phyloP scores from a whole-genome alignment of 2,797 vertebrate species.

The Pyrrhura leucotis region DNA sequence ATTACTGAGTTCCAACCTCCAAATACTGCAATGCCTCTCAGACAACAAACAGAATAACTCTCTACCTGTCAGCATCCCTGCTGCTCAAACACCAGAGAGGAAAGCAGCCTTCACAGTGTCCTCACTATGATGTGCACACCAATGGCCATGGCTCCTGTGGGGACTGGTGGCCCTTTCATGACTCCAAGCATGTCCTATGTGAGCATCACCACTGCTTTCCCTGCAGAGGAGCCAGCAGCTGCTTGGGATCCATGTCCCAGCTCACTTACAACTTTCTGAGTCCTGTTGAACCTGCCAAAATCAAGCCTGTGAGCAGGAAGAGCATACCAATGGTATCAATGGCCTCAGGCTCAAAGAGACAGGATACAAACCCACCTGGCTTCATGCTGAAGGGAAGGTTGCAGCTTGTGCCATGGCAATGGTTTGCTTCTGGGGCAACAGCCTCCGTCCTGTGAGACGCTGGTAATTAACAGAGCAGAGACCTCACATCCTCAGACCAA shows the following conservation, averaged over 20 bases:
- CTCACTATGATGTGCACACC: background rate
- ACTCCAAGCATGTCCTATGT: background rate
- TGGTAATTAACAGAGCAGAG: background rate
- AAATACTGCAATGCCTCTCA: background rate
- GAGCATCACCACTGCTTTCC: too few species aligned
- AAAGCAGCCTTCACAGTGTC: background rate
- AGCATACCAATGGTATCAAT: background rate
- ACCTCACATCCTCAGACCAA: background rate
- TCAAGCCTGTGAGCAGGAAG: background rate
- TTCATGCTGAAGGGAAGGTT: accelerated
- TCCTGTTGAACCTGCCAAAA: accelerated
- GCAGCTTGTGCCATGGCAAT: accelerated
- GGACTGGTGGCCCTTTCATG: background rate
- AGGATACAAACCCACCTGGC: accelerated
- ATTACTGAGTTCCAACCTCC: background rate
- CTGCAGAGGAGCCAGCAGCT: too few species aligned
- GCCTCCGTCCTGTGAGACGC: background rate
- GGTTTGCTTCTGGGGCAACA: accelerated
- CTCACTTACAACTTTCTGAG: background rate
- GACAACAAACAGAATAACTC: background rate
- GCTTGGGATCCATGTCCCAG: background rate
- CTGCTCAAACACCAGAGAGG: too few species aligned
- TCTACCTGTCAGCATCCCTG: background rate
- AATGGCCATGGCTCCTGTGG: accelerated
- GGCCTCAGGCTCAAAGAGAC: background rate